phyloP scores from a whole-genome alignment of 1,140 invertebrate genomes.

The Hyposmocoma kahamanoa region DNA sequence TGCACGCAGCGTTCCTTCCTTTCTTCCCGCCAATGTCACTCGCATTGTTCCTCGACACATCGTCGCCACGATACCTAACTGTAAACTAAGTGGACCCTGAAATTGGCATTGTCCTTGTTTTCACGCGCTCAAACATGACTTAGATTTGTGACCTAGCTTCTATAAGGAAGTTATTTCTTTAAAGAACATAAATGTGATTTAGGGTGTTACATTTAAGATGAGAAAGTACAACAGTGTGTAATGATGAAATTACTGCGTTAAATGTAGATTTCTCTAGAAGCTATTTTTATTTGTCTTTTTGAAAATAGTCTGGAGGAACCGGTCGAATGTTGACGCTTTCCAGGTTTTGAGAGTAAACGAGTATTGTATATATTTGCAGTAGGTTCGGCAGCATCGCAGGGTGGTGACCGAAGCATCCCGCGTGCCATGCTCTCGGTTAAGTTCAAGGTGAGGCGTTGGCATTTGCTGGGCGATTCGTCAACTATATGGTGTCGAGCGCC shows the following conservation, averaged over 20 bases:
- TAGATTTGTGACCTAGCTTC: conserved; percentile 39
- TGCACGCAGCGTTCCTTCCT: conserved; percentile 57
- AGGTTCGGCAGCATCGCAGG: too few relatives aligned
- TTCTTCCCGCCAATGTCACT: conserved; percentile 66
- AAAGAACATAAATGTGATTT: too few relatives aligned
- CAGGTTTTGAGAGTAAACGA: conserved; percentile 20
- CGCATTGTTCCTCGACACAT: conserved; percentile 48
- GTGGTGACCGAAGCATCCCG: conserved; percentile 36
- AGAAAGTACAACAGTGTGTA: too few relatives aligned
- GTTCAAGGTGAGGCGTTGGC: conserved; percentile 67
- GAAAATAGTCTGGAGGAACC: conserved; percentile 26
- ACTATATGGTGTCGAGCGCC: conserved; percentile 25
- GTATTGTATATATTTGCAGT: conserved; percentile 22
- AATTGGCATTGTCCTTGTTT: conserved; percentile 68
- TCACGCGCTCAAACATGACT: conserved; percentile 29
- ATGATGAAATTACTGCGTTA: too few relatives aligned
- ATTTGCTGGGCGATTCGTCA: conserved; percentile 67
- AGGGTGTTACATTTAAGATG: too few relatives aligned
- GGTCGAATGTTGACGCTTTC: conserved; percentile 29
- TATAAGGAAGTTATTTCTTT: conserved; percentile 2
- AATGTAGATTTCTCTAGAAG: too few relatives aligned
- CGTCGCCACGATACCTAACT: conserved; percentile 44
- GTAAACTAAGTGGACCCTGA: conserved; percentile 67
- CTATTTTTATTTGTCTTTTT: conserved; percentile 30
- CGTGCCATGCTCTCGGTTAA: conserved; percentile 44